Percentiles rank a stretch among this genome's conserved stretches.
phyloP scores from a whole-genome alignment of 1,140 invertebrate genomes.

The Drosophila watanabei region DNA sequence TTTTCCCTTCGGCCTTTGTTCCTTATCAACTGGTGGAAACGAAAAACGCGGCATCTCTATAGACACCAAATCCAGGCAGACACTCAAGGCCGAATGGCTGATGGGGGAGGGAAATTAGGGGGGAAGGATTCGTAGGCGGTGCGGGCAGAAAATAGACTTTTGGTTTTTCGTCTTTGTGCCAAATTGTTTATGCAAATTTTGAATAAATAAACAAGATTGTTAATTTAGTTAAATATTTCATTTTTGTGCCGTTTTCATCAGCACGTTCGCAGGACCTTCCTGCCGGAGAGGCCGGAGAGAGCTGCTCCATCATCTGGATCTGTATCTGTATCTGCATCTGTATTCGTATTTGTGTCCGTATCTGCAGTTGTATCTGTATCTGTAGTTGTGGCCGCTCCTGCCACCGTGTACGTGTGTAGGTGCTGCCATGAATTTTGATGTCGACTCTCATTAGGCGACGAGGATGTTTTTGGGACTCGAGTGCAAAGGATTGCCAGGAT shows the following conservation, averaged over 20 bases:
- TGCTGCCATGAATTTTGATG: slow-evolving; percentile 82
- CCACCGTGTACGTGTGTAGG: slow-evolving; percentile 67
- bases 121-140: background rate
- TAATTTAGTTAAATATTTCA: slow-evolving; percentile 85
- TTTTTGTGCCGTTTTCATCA: slow-evolving; percentile 84
- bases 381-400: slow-evolving; percentile 10
- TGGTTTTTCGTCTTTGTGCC: slow-evolving; percentile 83
- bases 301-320: slow-evolving; percentile 42
- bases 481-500: slow-evolving; percentile 67
- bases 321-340: slow-evolving; percentile 25
- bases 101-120: background rate
- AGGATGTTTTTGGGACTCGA: slow-evolving; percentile 45
- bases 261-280: slow-evolving; percentile 60
- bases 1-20: slow-evolving; percentile 19
- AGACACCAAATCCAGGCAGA: slow-evolving; percentile 28
- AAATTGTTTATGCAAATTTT: slow-evolving; percentile 85
- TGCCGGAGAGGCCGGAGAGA: background rate
- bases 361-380: slow-evolving; percentile 30
- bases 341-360: slow-evolving; percentile 16
- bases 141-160: slow-evolving; percentile 69
- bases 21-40: slow-evolving; percentile 29
- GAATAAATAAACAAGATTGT: slow-evolving; percentile 85
- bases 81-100: slow-evolving; percentile 31
- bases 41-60: slow-evolving; percentile 28
- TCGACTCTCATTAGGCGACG: slow-evolving; percentile 74